Conservation (phyloP, 30 jellyfish, hydroid and myxozoan species). For the Mastigias papua region DNA sequence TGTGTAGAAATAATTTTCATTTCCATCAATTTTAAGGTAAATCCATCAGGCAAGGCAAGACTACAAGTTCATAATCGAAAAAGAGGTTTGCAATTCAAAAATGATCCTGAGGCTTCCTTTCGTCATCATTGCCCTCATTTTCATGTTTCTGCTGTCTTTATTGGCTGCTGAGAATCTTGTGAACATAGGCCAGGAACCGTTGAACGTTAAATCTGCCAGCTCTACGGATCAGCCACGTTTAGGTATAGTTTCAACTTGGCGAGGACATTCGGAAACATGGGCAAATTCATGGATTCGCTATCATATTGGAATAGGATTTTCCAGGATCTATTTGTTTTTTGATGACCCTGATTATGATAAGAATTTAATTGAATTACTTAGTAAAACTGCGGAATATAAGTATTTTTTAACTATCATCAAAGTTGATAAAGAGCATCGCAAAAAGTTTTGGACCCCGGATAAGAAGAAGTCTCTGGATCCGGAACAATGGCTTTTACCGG, state of each 20-base stretch:
- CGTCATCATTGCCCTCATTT: not conserved
- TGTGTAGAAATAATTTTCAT: too few relatives aligned
- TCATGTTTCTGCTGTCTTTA: not conserved
- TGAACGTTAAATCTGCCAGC: slow-evolving; percentile 22
- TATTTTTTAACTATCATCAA: slow-evolving; percentile 28
- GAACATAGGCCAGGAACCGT: slow-evolving; percentile 40
- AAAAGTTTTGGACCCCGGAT: slow-evolving; percentile 43
- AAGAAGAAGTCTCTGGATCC: slow-evolving; percentile 29
- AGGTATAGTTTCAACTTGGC: slow-evolving; percentile 70
- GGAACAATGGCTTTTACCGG: slow-evolving; percentile 58
- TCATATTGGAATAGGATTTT: slow-evolving; percentile 62
- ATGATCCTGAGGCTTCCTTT: not conserved
- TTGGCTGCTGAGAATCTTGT: slow-evolving; percentile 53
- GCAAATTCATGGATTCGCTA: slow-evolving; percentile 80
- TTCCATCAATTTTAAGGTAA: not conserved
- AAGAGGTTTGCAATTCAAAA: not conserved
- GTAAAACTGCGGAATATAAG: slow-evolving; percentile 38
- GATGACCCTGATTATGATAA: slow-evolving; percentile 58
- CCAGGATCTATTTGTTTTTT: slow-evolving; percentile 65
- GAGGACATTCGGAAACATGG: slow-evolving; percentile 68
- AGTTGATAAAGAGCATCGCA: slow-evolving; percentile 54
- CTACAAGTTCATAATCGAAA: not conserved
- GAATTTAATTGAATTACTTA: slow-evolving; percentile 18
- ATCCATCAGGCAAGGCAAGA: not conserved
- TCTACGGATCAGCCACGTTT: not conserved